Conservation (phyloP, 1,140 invertebrate species). For the Lepidurus packardi region DNA sequence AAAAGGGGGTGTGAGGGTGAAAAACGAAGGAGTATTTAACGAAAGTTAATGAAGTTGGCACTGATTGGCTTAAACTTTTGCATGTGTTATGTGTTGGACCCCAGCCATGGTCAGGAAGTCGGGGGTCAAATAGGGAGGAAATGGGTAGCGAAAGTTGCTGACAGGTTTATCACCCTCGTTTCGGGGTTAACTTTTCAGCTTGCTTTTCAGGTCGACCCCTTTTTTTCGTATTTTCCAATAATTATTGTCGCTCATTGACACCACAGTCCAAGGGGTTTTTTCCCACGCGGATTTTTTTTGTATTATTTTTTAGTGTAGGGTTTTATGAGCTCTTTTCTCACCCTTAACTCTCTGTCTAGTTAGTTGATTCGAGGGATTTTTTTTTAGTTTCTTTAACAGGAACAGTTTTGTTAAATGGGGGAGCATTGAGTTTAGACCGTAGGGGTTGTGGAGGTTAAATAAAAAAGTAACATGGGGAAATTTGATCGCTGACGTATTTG, state of each 20-base stretch:
- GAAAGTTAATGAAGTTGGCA: background rate
- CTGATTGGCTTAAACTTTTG: background rate
- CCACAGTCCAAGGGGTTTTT: too few relatives aligned
- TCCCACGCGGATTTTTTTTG: too few relatives aligned
- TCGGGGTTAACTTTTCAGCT: too few relatives aligned
- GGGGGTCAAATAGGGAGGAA: background rate
- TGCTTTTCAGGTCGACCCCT: too few relatives aligned
- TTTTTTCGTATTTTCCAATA: background rate
- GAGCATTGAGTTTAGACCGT: background rate
- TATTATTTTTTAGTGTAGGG: too few relatives aligned
- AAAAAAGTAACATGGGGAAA: background rate
- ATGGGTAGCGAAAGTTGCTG: background rate
- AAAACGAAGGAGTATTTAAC: background rate
- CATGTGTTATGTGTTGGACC: background rate
- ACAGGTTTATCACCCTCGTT: background rate
- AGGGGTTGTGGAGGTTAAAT: background rate
- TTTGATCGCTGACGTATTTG: background rate
- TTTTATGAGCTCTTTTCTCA: too few relatives aligned
- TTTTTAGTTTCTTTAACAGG: background rate
- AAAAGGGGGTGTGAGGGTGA: background rate
- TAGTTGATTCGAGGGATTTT: too few relatives aligned
- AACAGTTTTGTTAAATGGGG: background rate
- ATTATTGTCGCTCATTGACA: background rate
- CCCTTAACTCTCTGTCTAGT: too few relatives aligned
- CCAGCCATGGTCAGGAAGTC: background rate